A percentile compares a stretch with the other conserved stretches of the same genome.
Conservation (phyloP, 2,113 vertebrate species). For the Cricetomys ansorgei region DNA sequence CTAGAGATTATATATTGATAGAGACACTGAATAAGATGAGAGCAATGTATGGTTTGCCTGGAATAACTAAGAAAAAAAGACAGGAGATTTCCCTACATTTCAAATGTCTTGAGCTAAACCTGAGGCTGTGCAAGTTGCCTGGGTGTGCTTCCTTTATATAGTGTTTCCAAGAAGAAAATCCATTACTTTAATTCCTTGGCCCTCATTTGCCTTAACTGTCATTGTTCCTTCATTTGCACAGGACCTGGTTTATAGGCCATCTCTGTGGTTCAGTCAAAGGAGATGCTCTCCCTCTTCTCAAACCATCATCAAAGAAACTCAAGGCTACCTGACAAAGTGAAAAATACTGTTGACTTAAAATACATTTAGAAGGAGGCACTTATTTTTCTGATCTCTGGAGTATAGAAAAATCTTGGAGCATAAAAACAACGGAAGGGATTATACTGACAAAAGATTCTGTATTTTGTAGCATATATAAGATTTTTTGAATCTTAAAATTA, state of each 20-base stretch:
- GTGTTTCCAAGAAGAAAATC: conserved; percentile 5
- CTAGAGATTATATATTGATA: not conserved
- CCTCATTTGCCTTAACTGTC: not conserved
- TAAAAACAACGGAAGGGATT: conserved; percentile 35
- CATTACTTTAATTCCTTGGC: not conserved
- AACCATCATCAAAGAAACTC: not conserved
- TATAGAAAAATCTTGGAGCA: conserved; percentile 2
- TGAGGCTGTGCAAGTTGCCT: not conserved
- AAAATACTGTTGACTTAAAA: not conserved
- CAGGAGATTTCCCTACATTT: not conserved
- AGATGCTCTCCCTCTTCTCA: not conserved
- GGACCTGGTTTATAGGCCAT: not conserved
- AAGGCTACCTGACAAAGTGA: not conserved
- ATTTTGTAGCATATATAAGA: not conserved
- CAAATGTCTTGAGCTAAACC: not conserved
- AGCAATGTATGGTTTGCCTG: not conserved
- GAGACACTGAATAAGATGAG: conserved; percentile 5
- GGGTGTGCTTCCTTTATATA: conserved; percentile 10
- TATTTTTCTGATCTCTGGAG: conserved; percentile 11
- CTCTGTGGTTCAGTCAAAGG: not conserved
- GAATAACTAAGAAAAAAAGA: not conserved
- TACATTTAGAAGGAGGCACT: conserved; percentile 16
- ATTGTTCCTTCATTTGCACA: not conserved
- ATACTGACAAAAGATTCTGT: not conserved
- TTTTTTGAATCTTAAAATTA: conserved; percentile 36